A percentile compares a stretch with the other conserved stretches of the same genome.
These are phyloP conservation scores for Cricetomys ansorgei DNA, from an alignment of 2,113 vertebrate species.

Conservation along the genomic window DNA sequence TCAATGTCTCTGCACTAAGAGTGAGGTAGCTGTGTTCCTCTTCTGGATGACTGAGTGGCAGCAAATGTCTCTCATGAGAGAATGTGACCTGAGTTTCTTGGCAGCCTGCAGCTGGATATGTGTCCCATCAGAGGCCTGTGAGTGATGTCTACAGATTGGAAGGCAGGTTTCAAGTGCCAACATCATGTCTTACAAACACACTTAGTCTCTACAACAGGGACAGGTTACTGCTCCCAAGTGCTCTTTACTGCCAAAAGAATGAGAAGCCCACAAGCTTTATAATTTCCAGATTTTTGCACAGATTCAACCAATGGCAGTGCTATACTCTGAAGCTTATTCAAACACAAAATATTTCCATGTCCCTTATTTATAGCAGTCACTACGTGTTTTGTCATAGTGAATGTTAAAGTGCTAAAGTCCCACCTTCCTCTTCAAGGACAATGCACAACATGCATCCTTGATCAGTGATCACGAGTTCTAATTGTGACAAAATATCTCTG, in stretches of 20 bases:
- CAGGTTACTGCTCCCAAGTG: background rate
- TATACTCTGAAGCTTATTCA: background rate
- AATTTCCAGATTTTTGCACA: background rate
- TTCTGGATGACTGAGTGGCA: constrained; percentile 34
- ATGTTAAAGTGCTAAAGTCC: background rate
- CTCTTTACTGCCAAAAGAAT: background rate
- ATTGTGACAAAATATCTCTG: background rate
- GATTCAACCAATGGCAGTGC: background rate
- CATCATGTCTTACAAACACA: background rate
- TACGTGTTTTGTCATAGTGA: background rate
- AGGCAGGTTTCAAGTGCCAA: background rate
- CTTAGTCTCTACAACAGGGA: background rate
- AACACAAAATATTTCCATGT: background rate
- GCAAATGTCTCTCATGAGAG: background rate
- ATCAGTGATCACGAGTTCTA: fast-evolving
- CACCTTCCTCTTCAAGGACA: background rate
- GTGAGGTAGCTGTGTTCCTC: background rate
- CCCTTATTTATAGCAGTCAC: background rate
- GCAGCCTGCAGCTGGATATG: background rate
- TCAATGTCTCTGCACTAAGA: background rate
- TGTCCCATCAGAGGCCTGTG: background rate
- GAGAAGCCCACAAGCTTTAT: background rate
- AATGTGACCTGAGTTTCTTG: constrained; percentile 32
- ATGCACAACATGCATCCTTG: background rate
- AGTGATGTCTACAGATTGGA: background rate